Base-by-base conservation (phyloP, 1,140 invertebrate genomes). In the Pentalonia nigronervosa region DNA sequence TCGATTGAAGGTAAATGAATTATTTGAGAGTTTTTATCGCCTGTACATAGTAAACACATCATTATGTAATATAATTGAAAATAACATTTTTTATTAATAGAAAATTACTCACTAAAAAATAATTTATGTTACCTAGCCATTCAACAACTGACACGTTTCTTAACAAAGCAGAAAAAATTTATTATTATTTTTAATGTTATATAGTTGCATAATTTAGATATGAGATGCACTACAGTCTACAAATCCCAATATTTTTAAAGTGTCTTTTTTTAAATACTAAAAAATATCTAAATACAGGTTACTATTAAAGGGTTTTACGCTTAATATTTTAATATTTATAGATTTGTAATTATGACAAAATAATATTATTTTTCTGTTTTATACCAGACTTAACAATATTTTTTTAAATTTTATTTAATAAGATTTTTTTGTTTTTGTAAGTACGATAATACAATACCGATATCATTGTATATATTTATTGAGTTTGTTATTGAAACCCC, bases 1-100 rank as follows among this genome's bases (percentile, higher is more conserved):
- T 99, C 99, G 67, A 99, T 98, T 94, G 99, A 99, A 36, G 99
- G 98, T 89, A 99, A 94, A 25, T 97, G 97, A 36, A 99, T 95
- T 8, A 99, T 98, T 96, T 98, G 98, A 7, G 97, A 97, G 81
- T 97, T 96, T 93, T 96, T 95, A 91, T 97, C 96, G 1, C 97
- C 96, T 41, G 23, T 25, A 91, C 48, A 14, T 23, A 23, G 30
- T 67, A n/a, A 11, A 67, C 9, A n/a, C 30, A n/a, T n/a, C n/a
- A 67, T 30, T n/a, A 14, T 67, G 30, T 30, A 60, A 60, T 30
- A 60, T 30, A 60, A 30, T 60, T 60, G 1, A 30, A 60, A 60
- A 60, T 30, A 30, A 30, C 0, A 60, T 60, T 60, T 60, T 60
- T 30, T 8, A 67, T 50, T 20, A 50, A 50, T 50, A 50, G 14